Evolutionary conservation across 2,113 vertebrate genomes (phyloP).

Genomic region (Rhegmatorhina hoffmannsi): DNA sequence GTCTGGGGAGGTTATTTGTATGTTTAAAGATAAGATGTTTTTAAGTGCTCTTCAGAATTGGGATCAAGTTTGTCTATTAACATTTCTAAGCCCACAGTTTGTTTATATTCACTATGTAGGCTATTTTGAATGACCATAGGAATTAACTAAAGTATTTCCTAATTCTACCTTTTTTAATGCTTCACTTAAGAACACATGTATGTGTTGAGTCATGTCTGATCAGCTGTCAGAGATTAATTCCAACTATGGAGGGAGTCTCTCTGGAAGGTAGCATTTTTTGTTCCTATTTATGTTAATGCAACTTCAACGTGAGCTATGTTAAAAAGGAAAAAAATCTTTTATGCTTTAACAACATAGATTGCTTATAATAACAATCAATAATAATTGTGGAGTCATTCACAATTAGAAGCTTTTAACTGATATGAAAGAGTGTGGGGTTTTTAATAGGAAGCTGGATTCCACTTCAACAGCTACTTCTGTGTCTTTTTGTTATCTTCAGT

Average conservation of each 20-base stretch:
- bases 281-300: neutral
- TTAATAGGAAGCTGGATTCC: neutral
- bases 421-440: neutral
- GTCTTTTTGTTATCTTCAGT: neutral
- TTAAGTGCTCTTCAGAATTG: neutral
- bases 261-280: neutral
- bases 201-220: neutral
- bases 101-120: neutral
- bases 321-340: neutral
- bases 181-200: neutral
- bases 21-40: neutral
- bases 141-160: neutral
- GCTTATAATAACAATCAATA: neutral
- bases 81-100: neutral
- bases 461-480: neutral
- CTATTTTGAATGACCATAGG: neutral
- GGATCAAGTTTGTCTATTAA: neutral
- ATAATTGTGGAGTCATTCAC: neutral
- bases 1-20: neutral
- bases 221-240: neutral
- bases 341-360: neutral
- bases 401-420: neutral
- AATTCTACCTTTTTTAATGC: neutral
- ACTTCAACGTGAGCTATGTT: neutral
- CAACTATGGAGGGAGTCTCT: neutral